Conservation (phyloP, 2,113 vertebrate genomes). For the Bothrops jararaca region DNA sequence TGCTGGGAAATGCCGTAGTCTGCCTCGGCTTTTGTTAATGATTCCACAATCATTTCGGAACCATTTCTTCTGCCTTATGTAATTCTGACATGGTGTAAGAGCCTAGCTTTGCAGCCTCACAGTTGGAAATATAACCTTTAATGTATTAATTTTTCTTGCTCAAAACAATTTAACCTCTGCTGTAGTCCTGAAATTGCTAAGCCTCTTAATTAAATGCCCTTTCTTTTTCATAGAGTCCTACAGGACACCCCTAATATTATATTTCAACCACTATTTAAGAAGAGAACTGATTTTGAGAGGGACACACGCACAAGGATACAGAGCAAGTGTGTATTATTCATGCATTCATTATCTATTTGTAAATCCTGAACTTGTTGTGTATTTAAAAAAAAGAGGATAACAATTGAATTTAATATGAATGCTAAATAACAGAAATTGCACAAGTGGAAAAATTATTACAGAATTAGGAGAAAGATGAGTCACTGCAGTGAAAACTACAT, state of each 20-base stretch:
- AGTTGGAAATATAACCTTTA: constrained; percentile 86
- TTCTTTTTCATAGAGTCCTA: constrained; percentile 72
- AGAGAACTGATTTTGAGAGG: constrained; percentile 20
- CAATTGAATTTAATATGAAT: constrained; percentile 65
- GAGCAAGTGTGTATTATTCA: constrained; percentile 36
- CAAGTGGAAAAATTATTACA: constrained; percentile 51
- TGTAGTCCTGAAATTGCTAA: constrained; percentile 84
- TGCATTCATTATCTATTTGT: constrained; percentile 69
- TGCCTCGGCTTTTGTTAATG: constrained; percentile 83
- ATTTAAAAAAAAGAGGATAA: constrained; percentile 53
- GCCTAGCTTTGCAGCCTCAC: constrained; percentile 77
- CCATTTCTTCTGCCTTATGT: constrained; percentile 83
- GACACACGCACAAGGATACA: neutral
- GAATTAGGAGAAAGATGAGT: constrained; percentile 30
- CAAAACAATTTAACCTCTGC: constrained; percentile 89
- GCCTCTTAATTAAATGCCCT: constrained; percentile 80
- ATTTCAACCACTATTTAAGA: constrained; percentile 62
- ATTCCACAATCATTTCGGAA: constrained; percentile 82
- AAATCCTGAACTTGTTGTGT: constrained; percentile 57
- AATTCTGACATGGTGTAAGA: constrained; percentile 78
- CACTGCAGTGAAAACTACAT: constrained; percentile 42
- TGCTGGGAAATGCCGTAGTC: constrained; percentile 84
- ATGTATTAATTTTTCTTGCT: constrained; percentile 87
- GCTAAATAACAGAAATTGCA: constrained; percentile 50
- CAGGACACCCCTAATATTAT: constrained; percentile 66